These are phyloP conservation scores for Brachionichthys hirsutus DNA, from an alignment of 2,113 vertebrate species.

Conservation along the genomic window DNA sequence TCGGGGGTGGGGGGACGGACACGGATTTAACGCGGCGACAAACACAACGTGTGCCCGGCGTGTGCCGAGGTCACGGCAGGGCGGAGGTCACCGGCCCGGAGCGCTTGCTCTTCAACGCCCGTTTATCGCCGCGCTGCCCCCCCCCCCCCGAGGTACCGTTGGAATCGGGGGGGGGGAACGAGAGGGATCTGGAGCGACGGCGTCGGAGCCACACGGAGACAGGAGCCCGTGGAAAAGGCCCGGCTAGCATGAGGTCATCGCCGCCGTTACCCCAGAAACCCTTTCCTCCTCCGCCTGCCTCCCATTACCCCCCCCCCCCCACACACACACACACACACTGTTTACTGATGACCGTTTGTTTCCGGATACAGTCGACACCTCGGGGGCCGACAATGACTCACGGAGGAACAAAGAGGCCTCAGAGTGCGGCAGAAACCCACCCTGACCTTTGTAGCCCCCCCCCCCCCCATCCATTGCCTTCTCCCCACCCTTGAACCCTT, in stretches of 20 bases:
- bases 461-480: slow-evolving; percentile 7
- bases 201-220: slow-evolving; percentile 44
- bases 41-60: slow-evolving; percentile 50
- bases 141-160: slow-evolving; percentile 10
- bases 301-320: slow-evolving; percentile 36
- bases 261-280: slow-evolving; percentile 61
- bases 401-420: slow-evolving; percentile 69
- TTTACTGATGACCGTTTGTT: slow-evolving; percentile 72
- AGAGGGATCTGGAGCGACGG: slow-evolving; percentile 40
- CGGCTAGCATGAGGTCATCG: slow-evolving; percentile 70
- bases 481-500: slow-evolving; percentile 49
- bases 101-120: neutral
- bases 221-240: slow-evolving; percentile 62
- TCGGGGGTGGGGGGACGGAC: slow-evolving; percentile 33
- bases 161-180: slow-evolving; percentile 12
- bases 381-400: slow-evolving; percentile 74
- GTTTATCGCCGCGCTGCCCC: slow-evolving; percentile 29
- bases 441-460: neutral
- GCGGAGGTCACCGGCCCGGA: slow-evolving; percentile 48
- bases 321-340: slow-evolving; percentile 22
- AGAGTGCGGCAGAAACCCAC: slow-evolving; percentile 46
- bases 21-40: slow-evolving; percentile 52
- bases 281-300: slow-evolving; percentile 53
- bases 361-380: slow-evolving; percentile 73
- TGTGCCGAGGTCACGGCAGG: slow-evolving; percentile 58